Conservation (phyloP, 2,888 invertebrate genomes). For the Pasiphila rectangulata region DNA sequence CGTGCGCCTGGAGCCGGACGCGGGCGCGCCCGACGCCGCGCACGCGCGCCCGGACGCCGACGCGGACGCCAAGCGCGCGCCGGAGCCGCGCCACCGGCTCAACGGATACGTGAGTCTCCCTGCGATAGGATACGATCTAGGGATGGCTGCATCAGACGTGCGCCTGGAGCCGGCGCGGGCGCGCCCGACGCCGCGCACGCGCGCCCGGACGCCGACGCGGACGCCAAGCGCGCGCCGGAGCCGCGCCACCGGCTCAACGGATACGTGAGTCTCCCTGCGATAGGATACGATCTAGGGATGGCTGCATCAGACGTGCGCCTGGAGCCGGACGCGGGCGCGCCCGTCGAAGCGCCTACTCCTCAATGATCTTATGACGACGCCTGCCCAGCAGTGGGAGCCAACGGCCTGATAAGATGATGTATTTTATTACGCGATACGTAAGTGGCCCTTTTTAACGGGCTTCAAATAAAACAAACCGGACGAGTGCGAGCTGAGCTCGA, state of each 20-base stretch:
- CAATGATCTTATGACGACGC: too few species aligned
- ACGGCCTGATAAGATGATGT: too few species aligned
- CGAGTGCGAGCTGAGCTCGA: too few species aligned
- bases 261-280: slow-evolving; percentile 58
- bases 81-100: slow-evolving; percentile 52
- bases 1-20: slow-evolving; percentile 83
- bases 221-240: slow-evolving; percentile 44
- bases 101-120: slow-evolving; percentile 64
- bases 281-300: too few species aligned
- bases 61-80: slow-evolving; percentile 44
- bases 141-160: too few species aligned
- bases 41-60: slow-evolving; percentile 60
- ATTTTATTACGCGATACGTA: too few species aligned
- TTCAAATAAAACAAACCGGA: too few species aligned
- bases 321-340: slow-evolving; percentile 83
- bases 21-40: slow-evolving; percentile 82
- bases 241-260: slow-evolving; percentile 61
- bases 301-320: too few species aligned
- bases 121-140: too few species aligned
- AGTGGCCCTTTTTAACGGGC: too few species aligned
- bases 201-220: slow-evolving; percentile 50
- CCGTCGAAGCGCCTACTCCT: slow-evolving; percentile 83
- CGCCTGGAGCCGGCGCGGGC: slow-evolving; percentile 83
- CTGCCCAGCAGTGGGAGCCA: too few species aligned
- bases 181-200: slow-evolving; percentile 82